Evolutionary conservation across 2,113 vertebrate species (phyloP), one percentile per base, ranked within the genome.

Genomic region (Spermophilus dauricus): DNA sequence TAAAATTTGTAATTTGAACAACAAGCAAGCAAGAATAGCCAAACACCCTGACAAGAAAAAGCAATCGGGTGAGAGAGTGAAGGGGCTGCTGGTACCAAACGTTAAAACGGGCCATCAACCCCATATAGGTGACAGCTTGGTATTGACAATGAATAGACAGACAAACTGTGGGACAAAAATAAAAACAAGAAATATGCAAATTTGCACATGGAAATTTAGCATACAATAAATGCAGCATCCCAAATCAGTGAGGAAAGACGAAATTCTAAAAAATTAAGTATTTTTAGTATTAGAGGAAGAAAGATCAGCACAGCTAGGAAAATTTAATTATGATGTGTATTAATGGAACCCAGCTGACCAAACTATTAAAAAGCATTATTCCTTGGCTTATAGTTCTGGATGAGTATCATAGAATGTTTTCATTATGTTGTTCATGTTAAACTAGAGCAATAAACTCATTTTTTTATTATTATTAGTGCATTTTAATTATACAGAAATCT

Each of bases 281-380:
- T 69, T 89, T 93, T 86, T 53, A 86, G 86, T 89, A 94, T 72
- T n/a, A 87, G 32, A 86, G 30, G 45, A 24, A 37, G 22, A 75
- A 81, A 75, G 12, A 72, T 70, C 82, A 70, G 63, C 42, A 78
- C 30, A 72, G 0, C 56, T 87, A 83, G 20, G 30, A 69, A 85
- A 87, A 83, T 65, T 65, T 65, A 20, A 73, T 34, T 65, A 37
- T 76, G 83, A 18, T 76, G 34, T 45, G 39, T 95, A n/a, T 75
- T 58, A 72, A 14, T 75, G 16, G 37, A 72, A 95, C 18, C 87
- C 51, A 82, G n/a, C 10, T 90, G 75, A 53, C 34, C 81, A 83
- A 77, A 91, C 42, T 77, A 56, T 69, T 84, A 65, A 92, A 85
- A 58, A 78, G 65, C 26, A 34, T 77, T 91, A 56, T 77, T 93